Evolutionary conservation across 2,113 vertebrate genomes (phyloP).

Genomic region (Harpagus bidentatus): DNA sequence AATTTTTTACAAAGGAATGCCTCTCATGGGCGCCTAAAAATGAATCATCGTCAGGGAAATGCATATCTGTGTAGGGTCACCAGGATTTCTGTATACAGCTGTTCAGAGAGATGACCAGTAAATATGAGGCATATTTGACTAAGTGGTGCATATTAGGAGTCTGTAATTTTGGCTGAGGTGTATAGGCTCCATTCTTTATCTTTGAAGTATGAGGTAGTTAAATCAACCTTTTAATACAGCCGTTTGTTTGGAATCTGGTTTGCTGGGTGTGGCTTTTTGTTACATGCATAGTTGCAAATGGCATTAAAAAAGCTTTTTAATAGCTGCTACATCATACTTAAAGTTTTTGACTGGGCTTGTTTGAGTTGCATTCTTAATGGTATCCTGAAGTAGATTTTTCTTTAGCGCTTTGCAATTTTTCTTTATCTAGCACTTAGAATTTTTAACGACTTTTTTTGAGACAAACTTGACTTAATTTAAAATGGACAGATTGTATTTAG

Average conservation of each 20-base stretch:
- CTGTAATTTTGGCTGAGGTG: not conserved
- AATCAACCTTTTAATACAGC: not conserved
- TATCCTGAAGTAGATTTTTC: not conserved
- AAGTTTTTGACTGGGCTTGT: not conserved
- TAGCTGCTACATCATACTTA: not conserved
- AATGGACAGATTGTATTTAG: not conserved
- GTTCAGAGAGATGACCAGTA: not conserved
- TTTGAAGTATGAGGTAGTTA: not conserved
- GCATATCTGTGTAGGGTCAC: not conserved
- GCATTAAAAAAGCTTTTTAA: not conserved
- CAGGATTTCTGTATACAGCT: not conserved
- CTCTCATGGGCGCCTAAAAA: not conserved
- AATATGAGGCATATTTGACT: not conserved
- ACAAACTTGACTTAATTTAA: not conserved
- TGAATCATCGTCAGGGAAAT: not conserved
- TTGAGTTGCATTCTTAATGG: not conserved
- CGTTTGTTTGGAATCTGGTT: not conserved
- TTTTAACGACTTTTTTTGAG: not conserved
- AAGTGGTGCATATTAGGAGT: not conserved
- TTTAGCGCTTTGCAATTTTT: not conserved
- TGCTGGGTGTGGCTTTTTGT: constrained; percentile 30
- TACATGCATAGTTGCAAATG: not conserved
- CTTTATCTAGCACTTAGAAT: no score
- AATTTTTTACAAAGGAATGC: not conserved
- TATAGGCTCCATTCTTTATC: not conserved